phyloP scores from a whole-genome alignment of 2,888 invertebrate genomes.

The Automeris io region DNA sequence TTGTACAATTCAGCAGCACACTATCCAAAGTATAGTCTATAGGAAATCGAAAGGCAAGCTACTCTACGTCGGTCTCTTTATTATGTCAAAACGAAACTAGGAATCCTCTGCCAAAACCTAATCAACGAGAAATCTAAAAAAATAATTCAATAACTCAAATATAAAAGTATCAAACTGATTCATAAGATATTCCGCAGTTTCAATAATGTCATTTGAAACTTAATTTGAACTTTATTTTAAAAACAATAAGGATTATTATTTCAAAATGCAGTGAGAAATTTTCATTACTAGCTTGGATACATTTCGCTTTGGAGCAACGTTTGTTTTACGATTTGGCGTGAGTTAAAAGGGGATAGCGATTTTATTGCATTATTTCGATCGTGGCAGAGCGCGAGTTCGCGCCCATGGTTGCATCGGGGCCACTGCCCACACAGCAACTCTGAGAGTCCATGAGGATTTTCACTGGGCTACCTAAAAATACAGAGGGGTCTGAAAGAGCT shows the following conservation, averaged over 20 bases:
- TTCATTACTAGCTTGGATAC: conserved; percentile 2
- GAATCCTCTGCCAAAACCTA: not conserved
- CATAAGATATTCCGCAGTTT: not conserved
- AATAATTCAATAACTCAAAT: not conserved
- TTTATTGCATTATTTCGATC: not conserved
- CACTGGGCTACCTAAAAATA: too few relatives aligned
- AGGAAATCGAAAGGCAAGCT: too few relatives aligned
- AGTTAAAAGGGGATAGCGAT: not conserved
- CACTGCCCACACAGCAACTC: too few relatives aligned
- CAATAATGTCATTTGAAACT: not conserved
- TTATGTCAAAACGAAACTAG: too few relatives aligned
- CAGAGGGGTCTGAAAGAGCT: too few relatives aligned
- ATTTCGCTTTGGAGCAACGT: conserved; percentile 6
- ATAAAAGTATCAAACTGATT: not conserved
- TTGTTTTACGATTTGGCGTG: conserved; percentile 2
- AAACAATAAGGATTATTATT: not conserved
- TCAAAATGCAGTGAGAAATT: conserved; percentile 1
- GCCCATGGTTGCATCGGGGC: too few relatives aligned
- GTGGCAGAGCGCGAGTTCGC: too few relatives aligned
- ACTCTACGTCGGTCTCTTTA: too few relatives aligned
- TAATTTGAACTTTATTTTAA: not conserved
- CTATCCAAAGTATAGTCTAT: too few relatives aligned
- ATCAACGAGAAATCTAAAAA: not conserved
- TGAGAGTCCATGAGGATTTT: too few relatives aligned
- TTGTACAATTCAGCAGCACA: too few relatives aligned